Percentiles rank a stretch among this genome's conserved stretches.
These are phyloP conservation scores for Bathynomus jamesi DNA, from an alignment of 1,140 invertebrate species.

Conservation along the genomic window DNA sequence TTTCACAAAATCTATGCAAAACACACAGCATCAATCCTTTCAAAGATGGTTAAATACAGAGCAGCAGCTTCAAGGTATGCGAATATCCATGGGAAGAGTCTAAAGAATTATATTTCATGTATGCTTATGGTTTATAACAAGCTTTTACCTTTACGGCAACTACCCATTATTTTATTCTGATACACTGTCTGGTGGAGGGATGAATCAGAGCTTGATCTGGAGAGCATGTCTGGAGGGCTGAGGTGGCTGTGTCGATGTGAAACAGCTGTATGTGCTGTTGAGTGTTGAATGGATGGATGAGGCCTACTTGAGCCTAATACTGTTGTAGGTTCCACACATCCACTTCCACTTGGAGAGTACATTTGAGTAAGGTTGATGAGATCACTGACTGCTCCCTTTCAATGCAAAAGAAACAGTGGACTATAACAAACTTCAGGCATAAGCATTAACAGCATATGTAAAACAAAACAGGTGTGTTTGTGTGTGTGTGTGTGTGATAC, in stretches of 20 bases:
- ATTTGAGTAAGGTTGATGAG: not conserved
- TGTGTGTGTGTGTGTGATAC: too few species aligned
- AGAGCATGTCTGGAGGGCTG: not conserved
- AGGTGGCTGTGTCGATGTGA: not conserved
- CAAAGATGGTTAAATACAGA: too few species aligned
- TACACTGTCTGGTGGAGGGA: not conserved
- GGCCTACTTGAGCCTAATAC: not conserved
- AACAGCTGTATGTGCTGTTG: not conserved
- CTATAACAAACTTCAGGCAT: not conserved
- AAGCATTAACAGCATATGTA: too few species aligned
- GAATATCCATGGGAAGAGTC: too few species aligned
- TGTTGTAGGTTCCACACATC: not conserved
- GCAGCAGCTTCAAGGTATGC: too few species aligned
- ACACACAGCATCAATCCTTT: too few species aligned
- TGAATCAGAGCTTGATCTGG: not conserved
- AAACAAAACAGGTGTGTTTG: too few species aligned
- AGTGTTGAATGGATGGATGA: not conserved
- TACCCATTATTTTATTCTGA: not conserved
- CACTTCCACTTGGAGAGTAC: not conserved
- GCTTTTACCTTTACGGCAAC: not conserved
- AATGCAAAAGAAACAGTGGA: not conserved
- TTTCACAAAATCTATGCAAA: too few species aligned
- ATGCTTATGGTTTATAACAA: too few species aligned
- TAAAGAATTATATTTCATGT: too few species aligned
- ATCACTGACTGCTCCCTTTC: not conserved